These are phyloP conservation scores for Chauna torquata DNA, from an alignment of 2,113 vertebrate species.

Conservation along the genomic window DNA sequence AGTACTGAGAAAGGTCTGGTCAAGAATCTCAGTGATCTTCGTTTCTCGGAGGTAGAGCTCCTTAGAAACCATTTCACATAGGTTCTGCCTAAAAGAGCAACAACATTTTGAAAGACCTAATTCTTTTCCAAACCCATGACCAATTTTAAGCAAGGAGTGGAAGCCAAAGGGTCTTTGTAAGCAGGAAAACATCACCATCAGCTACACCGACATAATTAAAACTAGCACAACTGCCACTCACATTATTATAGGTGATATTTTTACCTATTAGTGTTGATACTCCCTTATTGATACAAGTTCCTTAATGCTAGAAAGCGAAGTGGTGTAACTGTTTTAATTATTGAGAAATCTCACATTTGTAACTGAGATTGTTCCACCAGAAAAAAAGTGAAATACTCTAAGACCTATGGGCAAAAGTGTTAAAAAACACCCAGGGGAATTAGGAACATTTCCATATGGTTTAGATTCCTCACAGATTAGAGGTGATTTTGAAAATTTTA, in stretches of 20 bases:
- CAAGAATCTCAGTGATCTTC: neutral
- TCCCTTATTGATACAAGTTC: neutral
- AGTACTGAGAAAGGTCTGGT: neutral
- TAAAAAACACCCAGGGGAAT: constrained; percentile 29
- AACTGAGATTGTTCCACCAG: neutral
- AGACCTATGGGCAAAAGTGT: neutral
- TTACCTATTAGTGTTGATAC: neutral
- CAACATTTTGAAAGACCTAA: neutral
- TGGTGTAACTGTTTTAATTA: neutral
- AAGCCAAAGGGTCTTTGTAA: neutral
- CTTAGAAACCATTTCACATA: neutral
- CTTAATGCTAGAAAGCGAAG: neutral
- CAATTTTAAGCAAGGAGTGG: neutral
- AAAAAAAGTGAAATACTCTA: neutral
- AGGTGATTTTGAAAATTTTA: constrained; percentile 38
- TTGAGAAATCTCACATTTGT: neutral
- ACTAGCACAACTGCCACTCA: neutral
- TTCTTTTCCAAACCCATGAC: neutral
- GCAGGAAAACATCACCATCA: neutral
- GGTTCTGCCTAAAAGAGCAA: neutral
- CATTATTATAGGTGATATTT: neutral
- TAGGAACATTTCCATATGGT: constrained; percentile 41
- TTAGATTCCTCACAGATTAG: constrained; percentile 52
- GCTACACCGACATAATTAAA: neutral
- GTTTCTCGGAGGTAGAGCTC: neutral